These are phyloP conservation scores for Tenebrosternarchus preto DNA, from an alignment of 2,113 vertebrate genomes.

Conservation along the genomic window DNA sequence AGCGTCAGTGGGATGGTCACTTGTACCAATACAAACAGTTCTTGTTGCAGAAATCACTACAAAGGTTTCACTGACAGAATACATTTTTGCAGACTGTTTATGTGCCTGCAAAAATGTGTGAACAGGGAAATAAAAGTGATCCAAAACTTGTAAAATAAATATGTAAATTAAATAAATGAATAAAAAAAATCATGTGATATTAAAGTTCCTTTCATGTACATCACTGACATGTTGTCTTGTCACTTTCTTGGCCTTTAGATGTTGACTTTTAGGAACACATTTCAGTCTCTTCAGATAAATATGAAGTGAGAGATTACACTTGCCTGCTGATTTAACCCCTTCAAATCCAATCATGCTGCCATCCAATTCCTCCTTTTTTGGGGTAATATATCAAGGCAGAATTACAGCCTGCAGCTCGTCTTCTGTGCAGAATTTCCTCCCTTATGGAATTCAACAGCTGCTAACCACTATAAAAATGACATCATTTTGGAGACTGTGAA, in stretches of 20 bases:
- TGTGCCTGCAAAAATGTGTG: no score
- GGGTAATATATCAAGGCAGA: slow-evolving; percentile 59
- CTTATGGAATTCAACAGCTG: slow-evolving; percentile 58
- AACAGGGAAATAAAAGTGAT: slow-evolving; percentile 42
- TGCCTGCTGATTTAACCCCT: slow-evolving; percentile 53
- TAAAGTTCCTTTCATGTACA: slow-evolving; percentile 59
- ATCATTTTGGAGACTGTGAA: slow-evolving; percentile 51
- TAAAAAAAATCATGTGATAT: slow-evolving; percentile 63
- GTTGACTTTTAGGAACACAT: slow-evolving; percentile 69
- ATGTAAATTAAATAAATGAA: slow-evolving; percentile 43
- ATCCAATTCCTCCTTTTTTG: slow-evolving; percentile 45
- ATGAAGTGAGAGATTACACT: slow-evolving; percentile 79
- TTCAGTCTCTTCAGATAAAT: slow-evolving; percentile 76
- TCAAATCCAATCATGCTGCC: neutral
- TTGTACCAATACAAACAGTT: no score
- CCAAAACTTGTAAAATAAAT: slow-evolving; percentile 31
- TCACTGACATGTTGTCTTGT: no score
- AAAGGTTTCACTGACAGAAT: no score
- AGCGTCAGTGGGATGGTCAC: neutral
- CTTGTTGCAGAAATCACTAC: no score
- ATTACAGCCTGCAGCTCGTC: slow-evolving; percentile 60
- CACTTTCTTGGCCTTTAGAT: slow-evolving; percentile 81
- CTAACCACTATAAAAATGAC: slow-evolving; percentile 51
- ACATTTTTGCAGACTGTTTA: no score
- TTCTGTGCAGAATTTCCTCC: slow-evolving; percentile 54